A percentile compares a stretch with the other conserved stretches of the same genome.
phyloP scores from a whole-genome alignment of 2,797 vertebrate genomes.

The Malurus leucopterus region DNA sequence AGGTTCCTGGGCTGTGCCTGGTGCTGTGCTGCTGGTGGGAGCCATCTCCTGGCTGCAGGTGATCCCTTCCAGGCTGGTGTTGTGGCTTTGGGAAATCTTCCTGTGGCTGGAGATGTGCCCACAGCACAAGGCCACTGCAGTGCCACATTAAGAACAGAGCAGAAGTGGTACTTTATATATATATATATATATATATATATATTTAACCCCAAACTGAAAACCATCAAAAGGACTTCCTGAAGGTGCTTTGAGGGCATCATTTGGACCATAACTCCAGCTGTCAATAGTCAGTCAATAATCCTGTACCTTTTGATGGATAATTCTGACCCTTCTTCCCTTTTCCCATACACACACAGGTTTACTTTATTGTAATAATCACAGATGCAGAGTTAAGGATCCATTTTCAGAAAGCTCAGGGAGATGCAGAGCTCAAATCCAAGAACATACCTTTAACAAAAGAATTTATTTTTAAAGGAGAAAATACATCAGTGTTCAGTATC shows the following conservation, averaged over 20 bases:
- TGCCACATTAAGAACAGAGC: rapidly evolving
- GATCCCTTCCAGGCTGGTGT: background rate
- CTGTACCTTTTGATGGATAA: background rate
- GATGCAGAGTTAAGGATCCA: background rate
- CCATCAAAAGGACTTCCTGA: background rate
- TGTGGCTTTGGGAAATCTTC: background rate
- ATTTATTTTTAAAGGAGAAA: background rate
- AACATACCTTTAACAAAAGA: background rate
- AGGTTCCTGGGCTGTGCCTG: background rate
- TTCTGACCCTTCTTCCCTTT: background rate
- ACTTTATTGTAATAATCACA: background rate
- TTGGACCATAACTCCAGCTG: background rate
- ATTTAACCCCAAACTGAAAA: background rate
- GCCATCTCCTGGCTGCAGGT: rapidly evolving
- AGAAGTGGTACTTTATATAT: background rate
- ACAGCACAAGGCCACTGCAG: rapidly evolving
- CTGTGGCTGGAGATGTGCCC: background rate
- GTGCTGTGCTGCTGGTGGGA: background rate
- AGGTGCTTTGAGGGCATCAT: background rate
- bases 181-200: too few relatives aligned
- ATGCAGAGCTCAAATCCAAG: background rate
- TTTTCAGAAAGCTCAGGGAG: background rate
- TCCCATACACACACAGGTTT: rapidly evolving
- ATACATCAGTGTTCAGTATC: background rate
- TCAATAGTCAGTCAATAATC: background rate